Evolutionary conservation across 2,113 vertebrate species (phyloP).

Genomic region (Ceyx cyanopectus): DNA sequence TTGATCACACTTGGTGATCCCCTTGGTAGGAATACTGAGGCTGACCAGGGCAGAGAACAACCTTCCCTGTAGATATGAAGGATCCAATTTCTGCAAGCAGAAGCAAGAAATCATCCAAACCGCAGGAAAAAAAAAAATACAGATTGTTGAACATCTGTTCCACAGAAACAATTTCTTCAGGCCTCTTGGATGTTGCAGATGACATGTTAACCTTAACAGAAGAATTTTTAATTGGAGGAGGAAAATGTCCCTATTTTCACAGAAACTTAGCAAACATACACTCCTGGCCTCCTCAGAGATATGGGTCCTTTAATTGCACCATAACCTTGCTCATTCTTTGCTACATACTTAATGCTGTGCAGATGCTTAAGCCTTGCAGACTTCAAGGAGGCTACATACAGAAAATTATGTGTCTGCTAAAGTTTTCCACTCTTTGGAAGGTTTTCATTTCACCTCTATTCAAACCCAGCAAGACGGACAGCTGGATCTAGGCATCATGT

Average conservation of each 20-base stretch:
- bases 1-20: background rate
- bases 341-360: background rate
- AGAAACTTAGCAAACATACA: background rate
- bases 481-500: background rate
- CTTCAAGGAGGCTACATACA: background rate
- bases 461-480: background rate
- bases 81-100: background rate
- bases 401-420: background rate
- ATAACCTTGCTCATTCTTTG: background rate
- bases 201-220: slow-evolving; percentile 2
- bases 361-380: background rate
- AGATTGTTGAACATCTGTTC: slow-evolving; percentile 25
- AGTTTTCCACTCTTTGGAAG: background rate
- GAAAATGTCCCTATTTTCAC: background rate
- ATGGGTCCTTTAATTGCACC: background rate
- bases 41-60: background rate
- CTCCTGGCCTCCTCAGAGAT: background rate
- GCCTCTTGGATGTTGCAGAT: background rate
- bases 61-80: background rate
- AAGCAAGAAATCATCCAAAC: background rate
- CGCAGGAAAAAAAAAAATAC: background rate
- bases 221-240: slow-evolving; percentile 3
- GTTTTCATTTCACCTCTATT: background rate
- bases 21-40: fast-evolving
- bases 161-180: background rate